Conservation (phyloP, 2,888 invertebrate species). For the Drosophila hamatofila region DNA sequence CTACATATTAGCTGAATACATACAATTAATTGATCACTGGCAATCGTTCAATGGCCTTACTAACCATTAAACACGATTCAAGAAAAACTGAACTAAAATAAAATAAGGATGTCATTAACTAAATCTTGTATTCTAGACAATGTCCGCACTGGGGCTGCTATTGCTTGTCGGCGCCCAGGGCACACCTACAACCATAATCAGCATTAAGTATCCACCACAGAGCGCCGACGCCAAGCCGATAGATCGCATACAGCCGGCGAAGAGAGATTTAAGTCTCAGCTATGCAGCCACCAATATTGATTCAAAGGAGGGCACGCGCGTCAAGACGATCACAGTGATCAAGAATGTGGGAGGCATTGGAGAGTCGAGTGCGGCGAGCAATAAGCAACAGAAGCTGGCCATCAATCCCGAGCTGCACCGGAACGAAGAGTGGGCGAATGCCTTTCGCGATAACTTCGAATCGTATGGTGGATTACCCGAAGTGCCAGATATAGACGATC, state of each 20-base stretch:
- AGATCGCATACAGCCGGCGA: conserved; percentile 70
- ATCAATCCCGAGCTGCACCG: conserved; percentile 82
- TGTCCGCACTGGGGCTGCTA: conserved; percentile 66
- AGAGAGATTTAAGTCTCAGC: conserved; percentile 84
- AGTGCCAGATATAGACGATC: conserved; percentile 84
- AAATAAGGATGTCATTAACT: background rate
- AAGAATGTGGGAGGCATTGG: conserved; percentile 81
- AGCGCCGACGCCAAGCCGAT: conserved; percentile 2
- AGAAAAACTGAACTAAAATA: background rate
- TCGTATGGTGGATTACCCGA: conserved; percentile 83
- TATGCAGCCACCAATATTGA: conserved; percentile 85
- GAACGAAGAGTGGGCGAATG: conserved; percentile 82
- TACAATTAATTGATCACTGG: too few relatives aligned
- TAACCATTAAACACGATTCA: conserved; percentile 54
- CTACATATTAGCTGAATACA: too few relatives aligned
- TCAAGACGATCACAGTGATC: conserved; percentile 85
- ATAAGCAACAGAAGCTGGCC: conserved; percentile 70
- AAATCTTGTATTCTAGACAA: conserved; percentile 40
- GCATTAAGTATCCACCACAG: conserved; percentile 73
- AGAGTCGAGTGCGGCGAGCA: conserved; percentile 29
- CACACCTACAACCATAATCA: conserved; percentile 76
- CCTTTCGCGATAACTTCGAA: conserved; percentile 84
- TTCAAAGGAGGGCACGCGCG: conserved; percentile 83
- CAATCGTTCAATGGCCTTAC: conserved; percentile 61
- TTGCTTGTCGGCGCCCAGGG: conserved; percentile 71